Percentiles rank a stretch among this genome's conserved stretches.
These are phyloP conservation scores for Nudaria mundana DNA, from an alignment of 2,888 invertebrate genomes.

Conservation along the genomic window DNA sequence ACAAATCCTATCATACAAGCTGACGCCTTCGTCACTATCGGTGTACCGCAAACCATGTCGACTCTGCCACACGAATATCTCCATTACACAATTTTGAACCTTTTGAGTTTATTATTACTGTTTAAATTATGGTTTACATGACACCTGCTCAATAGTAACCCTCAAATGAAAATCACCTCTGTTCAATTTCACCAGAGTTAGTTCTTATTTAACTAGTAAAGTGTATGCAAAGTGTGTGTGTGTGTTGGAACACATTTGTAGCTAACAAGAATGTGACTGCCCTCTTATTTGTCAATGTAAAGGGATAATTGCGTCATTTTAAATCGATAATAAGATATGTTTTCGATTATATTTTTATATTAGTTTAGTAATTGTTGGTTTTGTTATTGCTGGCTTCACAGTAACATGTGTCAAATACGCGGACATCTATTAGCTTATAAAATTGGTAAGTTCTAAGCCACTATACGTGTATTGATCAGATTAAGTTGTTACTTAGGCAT, in stretches of 20 bases:
- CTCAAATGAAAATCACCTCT: constrained; percentile 29
- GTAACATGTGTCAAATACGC: too few species aligned
- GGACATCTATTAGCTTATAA: too few species aligned
- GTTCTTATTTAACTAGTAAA: constrained; percentile 17
- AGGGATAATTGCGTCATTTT: constrained; percentile 73
- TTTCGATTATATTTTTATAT: constrained; percentile 58
- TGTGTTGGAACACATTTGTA: constrained; percentile 58
- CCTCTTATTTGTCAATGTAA: constrained; percentile 73
- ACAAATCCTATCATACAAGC: constrained; percentile 81
- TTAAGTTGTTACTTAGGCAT: too few species aligned
- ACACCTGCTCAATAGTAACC: constrained; percentile 5
- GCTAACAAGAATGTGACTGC: constrained; percentile 70
- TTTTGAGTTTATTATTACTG: background rate
- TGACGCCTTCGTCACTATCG: constrained; percentile 80
- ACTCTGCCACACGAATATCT: constrained; percentile 24
- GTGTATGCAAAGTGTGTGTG: constrained; percentile 30
- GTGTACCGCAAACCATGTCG: constrained; percentile 64
- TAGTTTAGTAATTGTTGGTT: constrained; percentile 9
- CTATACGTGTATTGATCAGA: too few species aligned
- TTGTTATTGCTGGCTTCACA: background rate
- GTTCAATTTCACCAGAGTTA: constrained; percentile 9
- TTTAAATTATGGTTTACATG: constrained; percentile 1
- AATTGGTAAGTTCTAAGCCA: too few species aligned
- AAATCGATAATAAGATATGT: constrained; percentile 74
- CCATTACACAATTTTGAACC: constrained; percentile 33